A percentile compares a stretch with the other conserved stretches of the same genome.
Conservation (phyloP, 2,113 vertebrate species). For the Aix galericulata region DNA sequence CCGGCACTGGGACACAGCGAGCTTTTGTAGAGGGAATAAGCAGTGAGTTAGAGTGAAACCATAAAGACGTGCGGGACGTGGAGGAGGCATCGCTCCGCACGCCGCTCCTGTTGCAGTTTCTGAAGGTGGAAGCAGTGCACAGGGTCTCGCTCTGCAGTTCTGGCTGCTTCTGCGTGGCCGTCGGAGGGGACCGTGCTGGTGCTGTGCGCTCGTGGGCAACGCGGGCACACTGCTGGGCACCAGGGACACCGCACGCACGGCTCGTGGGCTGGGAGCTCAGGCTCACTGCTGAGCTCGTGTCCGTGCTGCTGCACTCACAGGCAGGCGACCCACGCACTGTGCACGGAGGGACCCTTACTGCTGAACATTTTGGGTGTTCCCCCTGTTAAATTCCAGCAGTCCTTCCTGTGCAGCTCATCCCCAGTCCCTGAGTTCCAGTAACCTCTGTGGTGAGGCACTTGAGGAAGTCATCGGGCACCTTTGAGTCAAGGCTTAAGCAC, state of each 20-base stretch:
- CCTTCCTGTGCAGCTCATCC: not conserved
- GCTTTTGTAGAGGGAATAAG: not conserved
- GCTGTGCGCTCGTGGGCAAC: accelerated
- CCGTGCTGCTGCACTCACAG: not conserved
- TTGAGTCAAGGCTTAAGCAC: not conserved
- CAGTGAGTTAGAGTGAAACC: not conserved
- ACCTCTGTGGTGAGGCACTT: not conserved
- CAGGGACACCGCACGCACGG: accelerated
- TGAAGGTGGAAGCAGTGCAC: not conserved
- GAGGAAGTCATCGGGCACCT: not conserved
- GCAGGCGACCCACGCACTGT: not conserved
- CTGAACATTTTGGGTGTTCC: not conserved
- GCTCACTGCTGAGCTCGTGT: not conserved
- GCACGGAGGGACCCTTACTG: accelerated
- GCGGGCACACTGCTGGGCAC: accelerated
- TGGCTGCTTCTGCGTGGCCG: accelerated
- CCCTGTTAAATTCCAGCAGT: no score
- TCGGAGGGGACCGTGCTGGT: not conserved
- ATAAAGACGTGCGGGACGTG: not conserved
- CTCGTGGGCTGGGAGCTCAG: accelerated
- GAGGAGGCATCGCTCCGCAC: not conserved
- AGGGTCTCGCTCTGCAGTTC: not conserved
- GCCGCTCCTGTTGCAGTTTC: not conserved
- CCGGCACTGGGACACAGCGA: not conserved
- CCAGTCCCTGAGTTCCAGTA: not conserved